phyloP scores from a whole-genome alignment of 2,888 invertebrate genomes.

The Pantelozetes paolii region DNA sequence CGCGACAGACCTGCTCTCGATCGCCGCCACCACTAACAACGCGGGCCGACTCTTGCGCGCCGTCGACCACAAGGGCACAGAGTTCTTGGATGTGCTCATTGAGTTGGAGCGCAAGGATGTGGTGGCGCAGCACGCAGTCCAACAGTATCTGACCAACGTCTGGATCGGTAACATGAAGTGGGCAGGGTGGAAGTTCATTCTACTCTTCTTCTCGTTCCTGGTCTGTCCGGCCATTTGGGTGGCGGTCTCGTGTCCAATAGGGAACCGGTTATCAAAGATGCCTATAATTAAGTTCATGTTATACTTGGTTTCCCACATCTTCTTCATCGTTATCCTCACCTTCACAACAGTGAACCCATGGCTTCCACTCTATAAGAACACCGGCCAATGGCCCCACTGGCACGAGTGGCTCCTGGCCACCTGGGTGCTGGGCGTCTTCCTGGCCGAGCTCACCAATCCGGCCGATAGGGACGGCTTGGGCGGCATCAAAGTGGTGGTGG shows the following conservation, averaged over 20 bases:
- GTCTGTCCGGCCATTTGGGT: slow-evolving; percentile 95
- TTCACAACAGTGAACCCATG: slow-evolving; percentile 61
- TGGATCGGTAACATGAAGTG: slow-evolving; percentile 97
- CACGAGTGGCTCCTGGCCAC: slow-evolving; percentile 92
- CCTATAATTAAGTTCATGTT: slow-evolving; percentile 99
- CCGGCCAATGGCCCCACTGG: slow-evolving; percentile 77
- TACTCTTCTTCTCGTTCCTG: slow-evolving; percentile 86
- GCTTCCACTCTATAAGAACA: slow-evolving; percentile 52
- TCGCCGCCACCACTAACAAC: slow-evolving; percentile 89
- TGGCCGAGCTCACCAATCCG: slow-evolving; percentile 95
- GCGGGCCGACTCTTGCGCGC: slow-evolving; percentile 91
- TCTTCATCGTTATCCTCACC: slow-evolving; percentile 86
- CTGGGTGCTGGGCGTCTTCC: slow-evolving; percentile 87
- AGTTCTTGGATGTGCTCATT: slow-evolving; percentile 91
- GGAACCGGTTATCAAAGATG: slow-evolving; percentile 93
- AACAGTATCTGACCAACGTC: slow-evolving; percentile 82
- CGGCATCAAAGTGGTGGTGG: slow-evolving; percentile 63
- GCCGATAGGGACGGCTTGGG: slow-evolving; percentile 95
- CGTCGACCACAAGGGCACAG: slow-evolving; percentile 86
- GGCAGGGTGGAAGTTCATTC: slow-evolving; percentile 90
- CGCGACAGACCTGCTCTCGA: slow-evolving; percentile 90
- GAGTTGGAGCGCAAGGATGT: slow-evolving; percentile 97
- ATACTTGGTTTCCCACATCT: slow-evolving; percentile 96
- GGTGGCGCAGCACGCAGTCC: slow-evolving; percentile 93
- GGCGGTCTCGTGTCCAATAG: slow-evolving; percentile 86